Evolutionary conservation across 2,113 vertebrate genomes (phyloP).

Genomic region (Leptocoma aspasia): DNA sequence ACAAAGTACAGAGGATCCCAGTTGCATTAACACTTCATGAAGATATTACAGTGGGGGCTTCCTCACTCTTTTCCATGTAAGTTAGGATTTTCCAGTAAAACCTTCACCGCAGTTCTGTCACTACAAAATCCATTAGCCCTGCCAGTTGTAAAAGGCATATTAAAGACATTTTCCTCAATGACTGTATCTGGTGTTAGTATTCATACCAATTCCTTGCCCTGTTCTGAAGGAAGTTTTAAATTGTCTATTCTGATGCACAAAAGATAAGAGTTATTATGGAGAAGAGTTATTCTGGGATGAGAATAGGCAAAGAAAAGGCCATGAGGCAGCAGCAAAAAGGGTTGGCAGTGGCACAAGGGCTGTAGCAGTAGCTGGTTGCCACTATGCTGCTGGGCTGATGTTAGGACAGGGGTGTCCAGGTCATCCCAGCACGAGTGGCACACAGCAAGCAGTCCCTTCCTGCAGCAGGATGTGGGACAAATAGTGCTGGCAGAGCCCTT

Average conservation of each 20-base stretch:
- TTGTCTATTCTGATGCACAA: background rate
- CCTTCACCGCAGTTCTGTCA: background rate
- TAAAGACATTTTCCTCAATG: background rate
- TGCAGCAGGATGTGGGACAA: background rate
- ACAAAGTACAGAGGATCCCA: conserved; percentile 13
- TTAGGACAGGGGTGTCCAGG: background rate
- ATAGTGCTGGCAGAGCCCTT: rapidly evolving
- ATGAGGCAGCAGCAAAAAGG: background rate
- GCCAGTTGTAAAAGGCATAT: background rate
- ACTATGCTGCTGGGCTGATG: background rate
- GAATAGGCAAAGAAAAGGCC: background rate
- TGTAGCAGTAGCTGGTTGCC: background rate
- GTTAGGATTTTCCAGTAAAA: conserved; percentile 7
- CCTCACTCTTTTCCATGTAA: background rate
- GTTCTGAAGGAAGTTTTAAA: background rate
- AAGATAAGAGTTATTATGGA: background rate
- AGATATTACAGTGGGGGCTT: background rate
- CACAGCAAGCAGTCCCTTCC: rapidly evolving
- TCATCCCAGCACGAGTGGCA: background rate
- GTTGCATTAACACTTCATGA: conserved; percentile 45
- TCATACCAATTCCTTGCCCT: background rate
- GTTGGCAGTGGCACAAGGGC: background rate
- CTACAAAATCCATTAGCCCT: background rate
- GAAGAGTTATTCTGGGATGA: background rate
- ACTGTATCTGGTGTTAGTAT: background rate